phyloP scores from a whole-genome alignment of 2,888 invertebrate genomes.

The Nysson spinosus region DNA sequence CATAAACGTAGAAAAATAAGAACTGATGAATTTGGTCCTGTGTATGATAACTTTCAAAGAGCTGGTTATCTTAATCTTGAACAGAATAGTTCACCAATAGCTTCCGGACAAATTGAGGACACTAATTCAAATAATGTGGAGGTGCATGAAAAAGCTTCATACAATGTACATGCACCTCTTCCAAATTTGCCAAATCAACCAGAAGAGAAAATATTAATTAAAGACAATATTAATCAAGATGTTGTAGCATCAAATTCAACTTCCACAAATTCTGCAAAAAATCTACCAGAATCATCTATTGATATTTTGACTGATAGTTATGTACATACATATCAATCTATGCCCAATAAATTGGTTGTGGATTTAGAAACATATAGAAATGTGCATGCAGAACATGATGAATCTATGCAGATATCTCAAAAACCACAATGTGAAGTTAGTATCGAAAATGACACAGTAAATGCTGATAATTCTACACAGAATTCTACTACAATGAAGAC shows the following conservation, averaged over 20 bases:
- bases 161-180: conserved; percentile 28
- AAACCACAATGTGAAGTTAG: neutral
- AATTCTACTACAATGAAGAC: conserved; percentile 6
- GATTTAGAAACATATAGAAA: too few species aligned
- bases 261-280: too few species aligned
- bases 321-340: too few species aligned
- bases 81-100: neutral
- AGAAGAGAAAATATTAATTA: neutral
- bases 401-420: neutral
- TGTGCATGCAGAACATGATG: too few species aligned
- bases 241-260: too few species aligned
- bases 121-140: conserved; percentile 2
- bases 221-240: neutral
- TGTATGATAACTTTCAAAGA: conserved; percentile 65
- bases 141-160: conserved; percentile 11
- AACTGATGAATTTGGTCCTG: conserved; percentile 88
- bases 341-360: too few species aligned
- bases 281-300: too few species aligned
- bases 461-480: neutral
- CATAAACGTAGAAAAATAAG: conserved; percentile 86
- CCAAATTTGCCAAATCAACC: conserved; percentile 1
- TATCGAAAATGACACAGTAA: neutral
- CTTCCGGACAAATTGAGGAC: neutral
- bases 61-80: conserved; percentile 43
- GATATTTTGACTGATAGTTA: too few species aligned